Evolutionary conservation across 2,888 invertebrate genomes (phyloP), one percentile per base, ranked within the genome.

Genomic region (Drosophila villosipedis): DNA sequence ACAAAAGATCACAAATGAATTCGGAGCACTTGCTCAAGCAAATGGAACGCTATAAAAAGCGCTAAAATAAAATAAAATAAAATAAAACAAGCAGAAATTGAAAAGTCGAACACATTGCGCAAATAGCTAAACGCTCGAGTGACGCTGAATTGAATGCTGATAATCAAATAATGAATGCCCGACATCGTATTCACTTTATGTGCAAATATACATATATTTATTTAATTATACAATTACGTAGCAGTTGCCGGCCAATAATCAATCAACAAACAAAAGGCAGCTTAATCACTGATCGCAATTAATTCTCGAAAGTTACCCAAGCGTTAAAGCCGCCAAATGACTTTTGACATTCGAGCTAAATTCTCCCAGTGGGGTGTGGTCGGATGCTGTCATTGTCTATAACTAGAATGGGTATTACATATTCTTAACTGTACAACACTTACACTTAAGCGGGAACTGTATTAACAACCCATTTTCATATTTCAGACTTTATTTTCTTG

Each of bases 121-220:
- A 77, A 80, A 80, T 80, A 80, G 69, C 62, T 69, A 39, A 76
- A 85, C 88, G 84, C 72, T 88, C 74, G 86, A 82, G 74, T 73
- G 85, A 70, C 70, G 58, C 65, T 60, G 39, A 79, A 80, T 79
- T 68, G 64, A 80, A 73, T 66, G 79, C 60, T 39, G 73, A 70
- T 84, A 76, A 81, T 76, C 72, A 87, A 81, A 81, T 84, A 31
- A 66, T 59, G 65, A 28, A 73, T 75, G 6, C 37, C 19, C 35
- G 35, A 16, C 16, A 52, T 47, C 25, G 30, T 6, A 30, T 30
- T 14, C 28, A n/a, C 37, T 28, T 25, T 55, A 39, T 77, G 73
- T 57, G 77, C 69, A 57, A 80, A 68, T 53, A 47, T 47, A 47
- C 16, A 25, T 47, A 9, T 47, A 63, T 59, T 61, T 65, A 72